Conservation (phyloP, 2,888 invertebrate genomes). For the Callyntrura guangdongensis region DNA sequence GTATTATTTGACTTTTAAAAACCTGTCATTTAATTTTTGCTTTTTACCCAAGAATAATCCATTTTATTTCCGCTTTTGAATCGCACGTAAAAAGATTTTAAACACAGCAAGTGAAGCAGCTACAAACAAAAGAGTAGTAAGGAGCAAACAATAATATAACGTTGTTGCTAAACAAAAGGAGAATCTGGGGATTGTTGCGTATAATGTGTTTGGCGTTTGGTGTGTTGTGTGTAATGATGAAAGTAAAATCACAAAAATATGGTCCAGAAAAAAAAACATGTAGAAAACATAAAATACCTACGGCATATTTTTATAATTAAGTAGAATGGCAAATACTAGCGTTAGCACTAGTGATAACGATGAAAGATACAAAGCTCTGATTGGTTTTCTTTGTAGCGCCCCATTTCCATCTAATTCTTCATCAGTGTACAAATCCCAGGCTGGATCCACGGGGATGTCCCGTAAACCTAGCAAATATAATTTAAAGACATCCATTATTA, state of each 20-base stretch:
- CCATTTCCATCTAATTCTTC: constrained; percentile 50
- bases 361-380: constrained; percentile 39
- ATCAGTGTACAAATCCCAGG: constrained; percentile 72
- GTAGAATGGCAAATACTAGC: not conserved
- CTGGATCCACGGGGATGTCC: constrained; percentile 68
- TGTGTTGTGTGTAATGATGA: not conserved
- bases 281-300: constrained; percentile 29
- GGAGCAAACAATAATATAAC: not conserved
- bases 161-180: not conserved
- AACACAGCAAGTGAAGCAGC: constrained; percentile 5
- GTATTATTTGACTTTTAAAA: no score
- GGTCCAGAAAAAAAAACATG: constrained; percentile 39
- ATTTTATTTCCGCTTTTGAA: not conserved
- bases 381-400: constrained; percentile 10
- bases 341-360: not conserved
- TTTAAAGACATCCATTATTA: not conserved
- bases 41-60: not conserved
- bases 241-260: constrained; percentile 38
- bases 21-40: no score
- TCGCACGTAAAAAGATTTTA: constrained; percentile 33
- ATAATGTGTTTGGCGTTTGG: no score
- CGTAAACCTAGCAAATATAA: constrained; percentile 51
- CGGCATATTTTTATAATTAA: not conserved
- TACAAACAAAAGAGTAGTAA: constrained; percentile 18
- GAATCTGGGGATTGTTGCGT: not conserved